These are phyloP conservation scores for Nebria brevicollis DNA, from an alignment of 2,888 invertebrate genomes.

Conservation along the genomic window DNA sequence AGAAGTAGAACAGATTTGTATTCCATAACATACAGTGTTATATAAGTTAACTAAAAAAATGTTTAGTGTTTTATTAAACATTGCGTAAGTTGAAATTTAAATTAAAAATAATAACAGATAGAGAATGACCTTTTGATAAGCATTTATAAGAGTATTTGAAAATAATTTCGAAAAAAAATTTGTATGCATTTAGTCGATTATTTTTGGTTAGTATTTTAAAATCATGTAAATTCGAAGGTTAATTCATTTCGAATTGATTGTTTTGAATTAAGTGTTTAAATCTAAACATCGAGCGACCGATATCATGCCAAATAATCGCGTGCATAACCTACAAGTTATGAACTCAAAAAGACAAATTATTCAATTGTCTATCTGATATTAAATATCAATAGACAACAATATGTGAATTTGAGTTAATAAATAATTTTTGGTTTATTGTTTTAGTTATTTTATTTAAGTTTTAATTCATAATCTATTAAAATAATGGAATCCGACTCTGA, in stretches of 20 bases:
- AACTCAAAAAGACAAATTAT: background rate
- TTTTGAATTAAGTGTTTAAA: background rate
- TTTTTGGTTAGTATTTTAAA: background rate
- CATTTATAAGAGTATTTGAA: background rate
- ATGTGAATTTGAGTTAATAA: background rate
- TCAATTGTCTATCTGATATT: background rate
- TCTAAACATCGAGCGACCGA: background rate
- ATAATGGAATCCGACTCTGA: conserved; percentile 9
- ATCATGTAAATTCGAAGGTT: background rate
- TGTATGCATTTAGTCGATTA: background rate
- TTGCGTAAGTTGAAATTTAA: background rate
- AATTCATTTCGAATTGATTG: background rate
- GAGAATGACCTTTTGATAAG: background rate
- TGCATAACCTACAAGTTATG: background rate
- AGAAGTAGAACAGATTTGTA: too few species aligned
- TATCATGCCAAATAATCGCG: background rate
- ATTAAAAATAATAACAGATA: background rate
- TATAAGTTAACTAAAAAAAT: background rate
- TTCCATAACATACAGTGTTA: background rate
- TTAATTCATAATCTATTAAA: background rate
- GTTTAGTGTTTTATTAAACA: background rate
- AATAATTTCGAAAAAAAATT: background rate
- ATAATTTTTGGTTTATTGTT: background rate
- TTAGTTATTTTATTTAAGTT: background rate
- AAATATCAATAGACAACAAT: background rate